These are phyloP conservation scores for Cheilosia vulpina DNA, from an alignment of 2,888 invertebrate species.

Conservation along the genomic window DNA sequence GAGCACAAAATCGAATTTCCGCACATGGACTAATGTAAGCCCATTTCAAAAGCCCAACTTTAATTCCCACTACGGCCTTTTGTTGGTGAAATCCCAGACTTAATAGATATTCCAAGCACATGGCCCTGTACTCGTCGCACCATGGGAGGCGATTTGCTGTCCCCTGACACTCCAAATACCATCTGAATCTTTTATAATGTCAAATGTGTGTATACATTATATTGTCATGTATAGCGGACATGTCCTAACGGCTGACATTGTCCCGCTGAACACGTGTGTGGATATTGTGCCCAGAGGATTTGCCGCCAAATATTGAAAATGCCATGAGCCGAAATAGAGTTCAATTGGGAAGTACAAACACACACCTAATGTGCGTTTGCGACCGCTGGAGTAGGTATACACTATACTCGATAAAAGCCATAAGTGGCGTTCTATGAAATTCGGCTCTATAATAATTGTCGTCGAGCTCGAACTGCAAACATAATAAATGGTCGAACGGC, in stretches of 20 bases:
- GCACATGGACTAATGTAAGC: conserved; percentile 17
- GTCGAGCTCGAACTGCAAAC: conserved; percentile 45
- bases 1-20: conserved; percentile 16
- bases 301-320: conserved; percentile 51
- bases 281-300: conserved; percentile 59
- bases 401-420: conserved; percentile 26
- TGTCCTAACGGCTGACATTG: conserved; percentile 15
- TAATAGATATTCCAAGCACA: conserved; percentile 17
- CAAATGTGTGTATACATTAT: conserved; percentile 49
- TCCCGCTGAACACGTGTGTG: conserved; percentile 17
- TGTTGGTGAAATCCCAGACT: conserved; percentile 23
- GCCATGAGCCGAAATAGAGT: conserved; percentile 29
- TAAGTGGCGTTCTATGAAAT: conserved; percentile 58
- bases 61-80: conserved; percentile 46
- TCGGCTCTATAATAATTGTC: conserved; percentile 49
- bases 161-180: conserved; percentile 57
- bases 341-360: conserved; percentile 40
- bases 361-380: conserved; percentile 10
- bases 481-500: conserved; percentile 68
- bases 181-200: conserved; percentile 70
- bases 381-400: conserved; percentile 19
- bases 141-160: conserved; percentile 55
- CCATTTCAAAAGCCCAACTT: conserved; percentile 47
- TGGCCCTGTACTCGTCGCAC: not conserved
- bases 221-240: conserved; percentile 63